Percentiles rank a stretch among this genome's conserved stretches.
These are phyloP conservation scores for Empidonax alnorum DNA, from an alignment of 2,113 vertebrate species.

Conservation along the genomic window DNA sequence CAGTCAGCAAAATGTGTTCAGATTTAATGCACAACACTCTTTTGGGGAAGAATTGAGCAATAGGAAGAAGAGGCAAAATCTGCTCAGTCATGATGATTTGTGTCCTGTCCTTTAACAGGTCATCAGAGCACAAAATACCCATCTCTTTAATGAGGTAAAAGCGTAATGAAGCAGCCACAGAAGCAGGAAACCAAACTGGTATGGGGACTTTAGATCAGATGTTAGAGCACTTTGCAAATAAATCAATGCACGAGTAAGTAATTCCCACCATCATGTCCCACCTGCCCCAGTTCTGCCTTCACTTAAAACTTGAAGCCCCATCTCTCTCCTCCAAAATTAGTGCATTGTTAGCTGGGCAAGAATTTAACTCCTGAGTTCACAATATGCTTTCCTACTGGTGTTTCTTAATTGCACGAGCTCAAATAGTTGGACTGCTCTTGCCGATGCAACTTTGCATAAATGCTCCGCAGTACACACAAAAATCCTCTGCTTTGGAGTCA, in stretches of 20 bases:
- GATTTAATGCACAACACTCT: background rate
- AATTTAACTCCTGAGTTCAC: background rate
- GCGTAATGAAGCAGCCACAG: background rate
- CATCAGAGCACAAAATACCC: conserved; percentile 25
- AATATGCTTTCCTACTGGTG: background rate
- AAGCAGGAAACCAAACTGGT: background rate
- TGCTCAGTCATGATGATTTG: background rate
- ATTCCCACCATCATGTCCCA: background rate
- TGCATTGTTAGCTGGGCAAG: background rate
- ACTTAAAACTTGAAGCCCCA: background rate
- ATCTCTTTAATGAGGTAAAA: background rate
- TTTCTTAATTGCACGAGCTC: background rate
- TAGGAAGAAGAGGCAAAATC: background rate
- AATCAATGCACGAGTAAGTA: background rate
- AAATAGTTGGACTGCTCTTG: background rate
- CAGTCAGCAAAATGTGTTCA: background rate
- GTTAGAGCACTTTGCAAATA: background rate
- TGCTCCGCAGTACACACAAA: background rate
- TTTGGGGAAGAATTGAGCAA: background rate
- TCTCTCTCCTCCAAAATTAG: background rate
- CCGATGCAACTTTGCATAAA: background rate
- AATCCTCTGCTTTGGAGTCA: background rate
- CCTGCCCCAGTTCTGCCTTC: background rate
- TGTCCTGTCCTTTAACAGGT: background rate
- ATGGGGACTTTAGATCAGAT: background rate